Percentiles rank a stretch among this genome's conserved stretches.
Evolutionary conservation across 2,113 vertebrate genomes (phyloP).

Genomic region (Oceanodroma tethys): DNA sequence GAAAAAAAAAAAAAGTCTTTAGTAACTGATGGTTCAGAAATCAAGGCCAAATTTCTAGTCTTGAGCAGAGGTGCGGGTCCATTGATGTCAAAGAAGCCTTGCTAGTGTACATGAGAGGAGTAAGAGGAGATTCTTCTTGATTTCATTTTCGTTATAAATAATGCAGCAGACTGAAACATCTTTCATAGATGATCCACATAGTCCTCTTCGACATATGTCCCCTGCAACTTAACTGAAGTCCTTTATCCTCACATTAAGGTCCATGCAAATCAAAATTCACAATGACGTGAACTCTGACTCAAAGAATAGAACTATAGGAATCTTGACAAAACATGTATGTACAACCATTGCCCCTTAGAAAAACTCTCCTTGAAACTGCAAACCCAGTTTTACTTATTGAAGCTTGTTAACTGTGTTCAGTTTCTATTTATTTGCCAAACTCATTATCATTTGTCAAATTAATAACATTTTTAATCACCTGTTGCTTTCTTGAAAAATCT

Average conservation of each 20-base stretch:
- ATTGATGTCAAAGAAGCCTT: background rate
- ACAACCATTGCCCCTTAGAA: background rate
- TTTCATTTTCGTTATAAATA: background rate
- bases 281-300: background rate
- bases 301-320: background rate
- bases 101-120: background rate
- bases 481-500: background rate
- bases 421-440: background rate
- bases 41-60: background rate
- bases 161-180: background rate
- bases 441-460: background rate
- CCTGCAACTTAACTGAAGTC: background rate
- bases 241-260: background rate
- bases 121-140: background rate
- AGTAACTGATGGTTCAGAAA: background rate
- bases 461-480: background rate
- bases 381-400: background rate
- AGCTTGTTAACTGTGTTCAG: background rate
- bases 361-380: background rate
- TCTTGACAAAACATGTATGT: background rate
- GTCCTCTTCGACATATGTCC: background rate
- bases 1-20: background rate
- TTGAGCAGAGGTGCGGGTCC: background rate
- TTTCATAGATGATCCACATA: background rate
- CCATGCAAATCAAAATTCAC: background rate